Evolutionary conservation across 2,888 invertebrate species (phyloP), one percentile per base, ranked within the genome.

Genomic region (Cabera pusaria): DNA sequence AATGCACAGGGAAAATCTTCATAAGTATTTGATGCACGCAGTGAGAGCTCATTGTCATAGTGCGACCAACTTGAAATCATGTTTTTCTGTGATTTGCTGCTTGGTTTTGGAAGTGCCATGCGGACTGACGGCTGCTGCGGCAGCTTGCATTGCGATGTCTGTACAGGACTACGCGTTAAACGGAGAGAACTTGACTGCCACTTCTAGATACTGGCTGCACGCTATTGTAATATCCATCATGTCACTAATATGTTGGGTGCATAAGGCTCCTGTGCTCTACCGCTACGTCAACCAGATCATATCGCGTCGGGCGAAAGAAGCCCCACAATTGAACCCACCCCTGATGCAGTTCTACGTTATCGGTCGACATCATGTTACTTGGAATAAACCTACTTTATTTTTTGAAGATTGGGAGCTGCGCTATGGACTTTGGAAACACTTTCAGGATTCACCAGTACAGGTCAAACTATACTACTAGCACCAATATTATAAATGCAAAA

Each of bases 321-420:
- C 93, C 0, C 93, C 93, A 0, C 91, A 93, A 54, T 64, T 93
- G 2, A 93, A 92, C 64, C 93, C 93, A 0, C 93, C 93, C 0
- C 51, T 93, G 17, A 80, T 84, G 54, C 68, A 80, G 0, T 62
- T 64, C 8, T 93, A 93, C 56, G 77, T 80, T 18, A 89, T 91
- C 29, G 89, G 90, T 0, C 72, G 84, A 6, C 90, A 91, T 52
- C 90, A 92, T 38, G 74, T 92, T 1, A 77, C 90, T 0, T 91
- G 91, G 91, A 87, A 92, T 52, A 92, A 92, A 38, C 90, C 91
- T 0, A 91, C 92, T 3, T 64, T 93, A 6, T 93, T 91, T 59
- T 92, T 93, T 41, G 90, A 92, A 43, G 92, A 93, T 56, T 93
- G 92, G 92, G 92, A 93, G 58, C 78, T 91, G 1, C 82, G 93